Conservation (phyloP, 2,888 invertebrate species). For the Drosophila paranaensis region DNA sequence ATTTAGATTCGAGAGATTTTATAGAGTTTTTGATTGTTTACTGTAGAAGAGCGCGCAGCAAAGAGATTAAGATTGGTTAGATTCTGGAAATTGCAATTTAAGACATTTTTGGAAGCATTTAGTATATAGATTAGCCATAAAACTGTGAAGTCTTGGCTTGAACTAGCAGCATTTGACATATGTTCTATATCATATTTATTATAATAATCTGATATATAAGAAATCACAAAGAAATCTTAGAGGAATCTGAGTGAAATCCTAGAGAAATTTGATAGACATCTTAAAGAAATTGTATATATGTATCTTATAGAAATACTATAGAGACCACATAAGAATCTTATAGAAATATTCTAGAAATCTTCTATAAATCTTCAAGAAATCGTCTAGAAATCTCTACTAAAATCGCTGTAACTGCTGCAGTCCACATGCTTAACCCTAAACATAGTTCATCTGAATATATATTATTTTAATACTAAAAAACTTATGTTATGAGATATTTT, state of each 20-base stretch:
- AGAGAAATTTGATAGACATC: not conserved
- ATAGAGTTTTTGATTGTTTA: slow-evolving; percentile 7
- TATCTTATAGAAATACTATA: too few species aligned
- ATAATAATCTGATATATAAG: not conserved
- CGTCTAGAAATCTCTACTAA: not conserved
- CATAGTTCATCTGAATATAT: not conserved
- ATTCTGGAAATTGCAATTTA: not conserved
- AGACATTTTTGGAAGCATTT: not conserved
- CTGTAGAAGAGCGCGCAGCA: slow-evolving; percentile 14
- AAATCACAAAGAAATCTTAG: too few species aligned
- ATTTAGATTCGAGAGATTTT: slow-evolving; percentile 16
- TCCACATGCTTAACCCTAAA: not conserved
- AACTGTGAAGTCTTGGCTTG: not conserved
- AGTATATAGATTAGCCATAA: too few species aligned
- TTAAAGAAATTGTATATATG: too few species aligned
- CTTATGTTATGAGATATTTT: not conserved
- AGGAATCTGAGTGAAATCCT: not conserved
- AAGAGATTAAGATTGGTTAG: slow-evolving; percentile 1
- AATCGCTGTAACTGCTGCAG: not conserved
- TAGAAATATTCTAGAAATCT: too few species aligned
- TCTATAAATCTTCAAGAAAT: too few species aligned
- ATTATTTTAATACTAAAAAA: not conserved
- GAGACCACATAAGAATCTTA: too few species aligned
- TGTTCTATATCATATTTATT: not conserved
- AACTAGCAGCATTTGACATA: not conserved